Evolutionary conservation across 2,888 invertebrate species (phyloP), one percentile per base, ranked within the genome.

Genomic region (Orthosia incerta): DNA sequence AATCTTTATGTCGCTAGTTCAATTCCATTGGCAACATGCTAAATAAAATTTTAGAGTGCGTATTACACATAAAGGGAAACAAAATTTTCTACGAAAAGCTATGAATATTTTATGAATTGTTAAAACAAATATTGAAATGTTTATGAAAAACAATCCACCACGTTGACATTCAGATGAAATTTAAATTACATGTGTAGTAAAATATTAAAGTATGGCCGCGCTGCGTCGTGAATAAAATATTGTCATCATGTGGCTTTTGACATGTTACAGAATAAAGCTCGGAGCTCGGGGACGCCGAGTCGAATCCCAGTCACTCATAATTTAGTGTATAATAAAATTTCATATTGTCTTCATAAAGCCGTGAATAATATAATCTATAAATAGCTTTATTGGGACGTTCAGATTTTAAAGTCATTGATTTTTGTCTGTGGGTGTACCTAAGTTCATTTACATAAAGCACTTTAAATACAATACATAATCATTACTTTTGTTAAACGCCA

Each of bases 301-400:
- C 53, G 59, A 80, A 82, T 68, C 73, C 26, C 75, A 78, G 77
- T 72, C 74, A 77, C 72, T 76, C 71, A 83, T 78, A 85, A 80
- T 85, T 82, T 80, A 80, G 64, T 78, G 46, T 71, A 79, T 73
- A 62, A 76, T 85, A 83, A 85, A 85, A 82, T 62, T 82, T 72
- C 26, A 71, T 78, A 66, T 73, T 78, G 61, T 78, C 79, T 79
- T 75, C 63, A 64, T 79, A 81, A 74, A 76, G 64, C 64, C 20
- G 55, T 76, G 53, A 74, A 76, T 74, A 79, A 64, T 72, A 74
- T 71, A 76, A 69, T 76, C 53, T 68, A 76, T 76, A 76, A 74
- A 76, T 78, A 80, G 31, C 26, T 74, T 74, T 74, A 71, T 73
- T 63, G 75, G 63, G 31, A 64, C 67, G 50, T 48, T 62, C 65